Percentiles rank a stretch among this genome's conserved stretches.
These are phyloP conservation scores for Petromus typicus DNA, from an alignment of 2,113 vertebrate species.

Conservation along the genomic window DNA sequence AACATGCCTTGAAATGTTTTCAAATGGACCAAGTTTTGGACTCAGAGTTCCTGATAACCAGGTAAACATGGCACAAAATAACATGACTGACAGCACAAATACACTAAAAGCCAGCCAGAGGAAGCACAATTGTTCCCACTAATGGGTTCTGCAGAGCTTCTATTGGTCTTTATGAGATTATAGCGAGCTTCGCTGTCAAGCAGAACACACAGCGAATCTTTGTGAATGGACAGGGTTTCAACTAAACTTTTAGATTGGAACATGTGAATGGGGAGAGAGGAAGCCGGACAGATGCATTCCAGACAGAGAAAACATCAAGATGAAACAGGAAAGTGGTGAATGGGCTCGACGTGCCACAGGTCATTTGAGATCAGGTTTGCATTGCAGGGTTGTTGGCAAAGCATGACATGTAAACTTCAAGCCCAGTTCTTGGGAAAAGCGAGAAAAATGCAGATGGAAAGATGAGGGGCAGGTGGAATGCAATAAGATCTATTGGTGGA, in stretches of 20 bases:
- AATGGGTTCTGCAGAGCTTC: not conserved
- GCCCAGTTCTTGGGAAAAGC: not conserved
- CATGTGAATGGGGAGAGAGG: constrained; percentile 42
- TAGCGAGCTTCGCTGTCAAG: not conserved
- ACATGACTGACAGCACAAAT: constrained; percentile 8
- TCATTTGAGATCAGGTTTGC: not conserved
- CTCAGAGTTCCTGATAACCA: not conserved
- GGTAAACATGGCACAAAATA: constrained; percentile 13
- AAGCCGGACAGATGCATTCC: constrained; percentile 16
- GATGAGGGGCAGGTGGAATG: not conserved
- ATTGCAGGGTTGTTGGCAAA: not conserved
- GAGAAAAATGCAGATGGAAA: not conserved
- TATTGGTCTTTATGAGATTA: constrained; percentile 22
- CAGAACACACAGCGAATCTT: not conserved
- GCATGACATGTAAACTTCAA: not conserved
- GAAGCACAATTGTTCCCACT: constrained; percentile 14
- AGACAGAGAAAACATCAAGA: constrained; percentile 1
- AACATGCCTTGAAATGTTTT: constrained; percentile 17
- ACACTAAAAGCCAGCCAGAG: constrained; percentile 44
- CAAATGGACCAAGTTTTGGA: not conserved
- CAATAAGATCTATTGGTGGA: not conserved
- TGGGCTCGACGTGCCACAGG: not conserved
- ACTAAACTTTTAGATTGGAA: constrained; percentile 31
- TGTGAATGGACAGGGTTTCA: constrained; percentile 45
- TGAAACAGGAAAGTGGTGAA: constrained; percentile 6